These are phyloP conservation scores for Tetramorium parvispinum DNA, from an alignment of 1,140 invertebrate species.

Conservation along the genomic window DNA sequence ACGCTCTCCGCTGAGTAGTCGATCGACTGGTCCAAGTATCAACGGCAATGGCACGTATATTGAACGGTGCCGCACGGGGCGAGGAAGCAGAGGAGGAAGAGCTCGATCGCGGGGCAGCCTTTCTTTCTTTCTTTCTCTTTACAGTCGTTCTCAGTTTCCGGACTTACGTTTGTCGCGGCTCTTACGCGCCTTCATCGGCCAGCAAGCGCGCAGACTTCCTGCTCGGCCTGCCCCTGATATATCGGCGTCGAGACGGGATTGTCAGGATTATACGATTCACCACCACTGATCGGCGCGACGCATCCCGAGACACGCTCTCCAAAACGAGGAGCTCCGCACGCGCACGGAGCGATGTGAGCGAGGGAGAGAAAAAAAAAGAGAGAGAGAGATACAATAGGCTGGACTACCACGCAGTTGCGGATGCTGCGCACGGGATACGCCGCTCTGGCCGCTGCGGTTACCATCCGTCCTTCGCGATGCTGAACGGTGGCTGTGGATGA, in stretches of 20 bases:
- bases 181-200: conserved; percentile 80
- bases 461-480: conserved; percentile 17
- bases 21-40: conserved; percentile 59
- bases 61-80: conserved; percentile 20
- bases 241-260: neutral
- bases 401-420: conserved; percentile 34
- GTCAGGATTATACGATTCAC: conserved; percentile 40
- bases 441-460: neutral
- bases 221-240: conserved; percentile 27
- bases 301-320: conserved; percentile 36
- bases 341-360: conserved; percentile 6
- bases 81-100: conserved; percentile 55
- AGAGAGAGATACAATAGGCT: neutral
- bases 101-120: conserved; percentile 64
- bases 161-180: conserved; percentile 84
- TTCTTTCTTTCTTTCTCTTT: conserved; percentile 21
- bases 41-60: conserved; percentile 46
- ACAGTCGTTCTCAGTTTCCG: conserved; percentile 52
- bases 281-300: conserved; percentile 37
- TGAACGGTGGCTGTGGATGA: conserved; percentile 13
- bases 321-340: neutral
- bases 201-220: conserved; percentile 43
- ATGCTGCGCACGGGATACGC: conserved; percentile 48
- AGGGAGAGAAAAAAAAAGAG: neutral
- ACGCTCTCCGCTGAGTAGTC: conserved; percentile 58